phyloP scores from a whole-genome alignment of 2,888 invertebrate genomes.

The Trypoxylon attenuatum region DNA sequence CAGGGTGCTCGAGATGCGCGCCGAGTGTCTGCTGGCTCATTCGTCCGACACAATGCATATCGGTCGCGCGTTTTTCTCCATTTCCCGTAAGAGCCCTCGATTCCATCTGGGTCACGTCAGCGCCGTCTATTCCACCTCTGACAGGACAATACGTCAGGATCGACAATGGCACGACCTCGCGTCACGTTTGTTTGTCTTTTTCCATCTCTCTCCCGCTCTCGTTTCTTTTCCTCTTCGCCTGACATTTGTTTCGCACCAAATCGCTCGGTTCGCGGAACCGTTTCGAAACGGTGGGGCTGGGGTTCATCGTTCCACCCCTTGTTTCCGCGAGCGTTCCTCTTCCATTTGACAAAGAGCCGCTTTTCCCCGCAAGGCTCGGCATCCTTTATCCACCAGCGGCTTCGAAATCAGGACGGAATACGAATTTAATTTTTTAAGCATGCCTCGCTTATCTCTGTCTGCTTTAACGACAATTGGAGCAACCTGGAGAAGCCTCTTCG shows the following conservation, averaged over 20 bases:
- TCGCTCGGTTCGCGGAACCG: constrained; percentile 28
- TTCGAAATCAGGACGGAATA: no score
- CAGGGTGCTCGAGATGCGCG: constrained; percentile 8
- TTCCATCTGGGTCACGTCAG: constrained; percentile 60
- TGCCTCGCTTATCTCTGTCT: no score
- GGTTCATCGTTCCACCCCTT: constrained; percentile 2
- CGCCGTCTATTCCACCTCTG: constrained; percentile 45
- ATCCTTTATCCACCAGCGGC: not conserved
- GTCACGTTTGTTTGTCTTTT: constrained; percentile 30
- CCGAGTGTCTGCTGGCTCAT: constrained; percentile 27
- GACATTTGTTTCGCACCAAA: constrained; percentile 37
- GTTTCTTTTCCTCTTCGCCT: constrained; percentile 8
- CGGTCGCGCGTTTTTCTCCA: constrained; percentile 33
- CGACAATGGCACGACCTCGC: constrained; percentile 51
- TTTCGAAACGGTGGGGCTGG: constrained; percentile 4
- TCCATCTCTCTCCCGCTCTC: constrained; percentile 16
- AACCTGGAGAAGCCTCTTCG: no score
- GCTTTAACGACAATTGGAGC: no score
- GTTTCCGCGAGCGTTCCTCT: constrained; percentile 7
- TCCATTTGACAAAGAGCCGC: constrained; percentile 12
- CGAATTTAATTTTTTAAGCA: no score
- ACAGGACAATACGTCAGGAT: constrained; percentile 58
- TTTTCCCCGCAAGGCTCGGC: not conserved
- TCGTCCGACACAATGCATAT: constrained; percentile 30
- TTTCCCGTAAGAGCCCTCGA: constrained; percentile 53